phyloP scores from a whole-genome alignment of 2,113 vertebrate genomes.

The Gavia stellata region DNA sequence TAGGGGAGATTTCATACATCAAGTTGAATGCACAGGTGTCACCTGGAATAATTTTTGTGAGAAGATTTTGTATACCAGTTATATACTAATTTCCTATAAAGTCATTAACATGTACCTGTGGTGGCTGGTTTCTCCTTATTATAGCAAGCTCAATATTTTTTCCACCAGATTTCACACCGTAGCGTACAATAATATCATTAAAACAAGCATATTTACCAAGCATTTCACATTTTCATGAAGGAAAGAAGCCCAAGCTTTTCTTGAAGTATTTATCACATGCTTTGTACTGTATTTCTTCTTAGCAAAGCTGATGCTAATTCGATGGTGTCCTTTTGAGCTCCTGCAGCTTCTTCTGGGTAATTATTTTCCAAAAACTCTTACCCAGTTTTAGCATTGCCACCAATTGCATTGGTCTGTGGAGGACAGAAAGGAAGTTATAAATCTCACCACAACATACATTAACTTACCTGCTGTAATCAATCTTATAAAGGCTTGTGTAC shows the following conservation, averaged over 20 bases:
- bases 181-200: background rate
- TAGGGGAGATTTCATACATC: constrained; percentile 22
- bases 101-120: constrained; percentile 68
- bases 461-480: background rate
- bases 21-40: constrained; percentile 31
- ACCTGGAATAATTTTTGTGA: constrained; percentile 45
- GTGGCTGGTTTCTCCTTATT: constrained; percentile 78
- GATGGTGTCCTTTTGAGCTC: constrained; percentile 75
- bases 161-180: constrained; percentile 80
- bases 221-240: background rate
- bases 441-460: background rate
- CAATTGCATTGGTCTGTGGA: constrained; percentile 77
- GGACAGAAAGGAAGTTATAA: background rate
- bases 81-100: background rate
- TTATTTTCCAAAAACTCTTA: constrained; percentile 84
- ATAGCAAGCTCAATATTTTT: constrained; percentile 81
- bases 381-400: constrained; percentile 81
- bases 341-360: constrained; percentile 77
- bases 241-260: background rate
- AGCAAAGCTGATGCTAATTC: constrained; percentile 82
- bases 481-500: background rate
- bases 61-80: background rate
- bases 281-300: constrained; percentile 58
- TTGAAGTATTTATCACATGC: background rate
- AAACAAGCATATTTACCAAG: background rate